Evolutionary conservation across 2,797 vertebrate genomes (phyloP).

Genomic region (Buphagus erythrorhynchus): DNA sequence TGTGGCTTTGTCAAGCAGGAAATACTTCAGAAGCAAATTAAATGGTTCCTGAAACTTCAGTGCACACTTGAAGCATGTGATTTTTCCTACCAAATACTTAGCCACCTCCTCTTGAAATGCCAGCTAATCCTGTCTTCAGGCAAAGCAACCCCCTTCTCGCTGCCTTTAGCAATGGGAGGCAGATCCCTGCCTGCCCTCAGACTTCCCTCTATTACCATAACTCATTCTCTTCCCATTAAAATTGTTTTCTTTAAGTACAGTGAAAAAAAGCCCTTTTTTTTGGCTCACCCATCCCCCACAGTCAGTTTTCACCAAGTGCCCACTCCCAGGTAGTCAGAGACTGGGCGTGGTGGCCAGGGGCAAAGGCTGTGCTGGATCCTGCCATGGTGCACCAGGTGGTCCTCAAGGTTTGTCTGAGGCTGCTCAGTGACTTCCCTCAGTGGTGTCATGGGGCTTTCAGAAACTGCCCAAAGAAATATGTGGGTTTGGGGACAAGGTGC

Average conservation of each 20-base stretch:
- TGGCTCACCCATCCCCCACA: neutral
- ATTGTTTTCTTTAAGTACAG: neutral
- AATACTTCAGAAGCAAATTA: neutral
- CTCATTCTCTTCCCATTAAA: neutral
- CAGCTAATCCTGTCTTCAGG: neutral
- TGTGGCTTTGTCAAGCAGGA: neutral
- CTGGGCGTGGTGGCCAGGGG: fast-evolving
- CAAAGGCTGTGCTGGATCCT: neutral
- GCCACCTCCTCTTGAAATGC: neutral
- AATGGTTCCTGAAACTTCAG: neutral
- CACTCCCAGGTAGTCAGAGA: fast-evolving
- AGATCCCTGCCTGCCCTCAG: neutral
- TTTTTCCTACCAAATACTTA: neutral
- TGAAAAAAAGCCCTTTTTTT: neutral
- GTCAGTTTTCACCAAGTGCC: neutral
- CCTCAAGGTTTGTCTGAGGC: neutral
- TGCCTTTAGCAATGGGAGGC: neutral
- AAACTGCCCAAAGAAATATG: neutral
- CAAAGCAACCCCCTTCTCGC: neutral
- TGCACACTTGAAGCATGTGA: neutral
- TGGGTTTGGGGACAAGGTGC: neutral
- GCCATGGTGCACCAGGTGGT: neutral
- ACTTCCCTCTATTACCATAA: neutral
- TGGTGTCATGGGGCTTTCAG: neutral
- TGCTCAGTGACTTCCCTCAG: neutral